Evolutionary conservation across 1,140 invertebrate genomes (phyloP).

Genomic region (Ceratina calcarata): DNA sequence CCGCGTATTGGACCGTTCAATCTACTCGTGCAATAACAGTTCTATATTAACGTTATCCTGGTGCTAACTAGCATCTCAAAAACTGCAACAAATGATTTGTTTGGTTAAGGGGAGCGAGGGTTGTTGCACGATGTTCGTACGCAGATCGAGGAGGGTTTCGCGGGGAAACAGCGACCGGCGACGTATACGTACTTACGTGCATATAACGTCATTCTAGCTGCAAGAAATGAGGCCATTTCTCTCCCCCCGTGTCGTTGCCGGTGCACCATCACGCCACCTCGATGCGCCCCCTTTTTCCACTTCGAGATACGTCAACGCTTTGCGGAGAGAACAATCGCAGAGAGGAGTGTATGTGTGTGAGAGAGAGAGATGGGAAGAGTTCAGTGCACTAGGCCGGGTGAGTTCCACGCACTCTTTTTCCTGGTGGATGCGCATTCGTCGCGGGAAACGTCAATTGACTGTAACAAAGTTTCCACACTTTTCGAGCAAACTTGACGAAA

Average conservation of each 20-base stretch:
- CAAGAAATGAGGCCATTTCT: constrained; percentile 68
- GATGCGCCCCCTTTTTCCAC: constrained; percentile 65
- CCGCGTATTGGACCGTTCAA: too few species aligned
- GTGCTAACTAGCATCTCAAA: too few species aligned
- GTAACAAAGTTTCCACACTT: constrained; percentile 60
- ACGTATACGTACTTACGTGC: too few species aligned
- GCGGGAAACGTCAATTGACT: constrained; percentile 52
- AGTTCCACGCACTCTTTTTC: constrained; percentile 58
- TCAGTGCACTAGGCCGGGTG: constrained; percentile 53
- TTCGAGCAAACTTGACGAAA: constrained; percentile 39
- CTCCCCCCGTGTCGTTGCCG: constrained; percentile 43
- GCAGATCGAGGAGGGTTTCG: constrained; percentile 43
- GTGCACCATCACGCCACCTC: constrained; percentile 36
- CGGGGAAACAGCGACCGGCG: constrained; percentile 55
- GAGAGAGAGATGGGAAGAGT: constrained; percentile 43
- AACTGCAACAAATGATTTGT: too few species aligned
- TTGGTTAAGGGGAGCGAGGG: constrained; percentile 10
- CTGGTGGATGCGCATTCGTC: constrained; percentile 45
- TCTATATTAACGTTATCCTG: too few species aligned
- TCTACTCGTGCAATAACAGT: too few species aligned
- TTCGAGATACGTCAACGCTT: constrained; percentile 65
- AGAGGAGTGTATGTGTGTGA: not conserved
- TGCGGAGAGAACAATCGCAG: constrained; percentile 57
- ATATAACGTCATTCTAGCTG: constrained; percentile 53
- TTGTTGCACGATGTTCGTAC: constrained; percentile 13